Conservation (phyloP, 2,797 vertebrate species). For the Dicrostonyx torquatus region DNA sequence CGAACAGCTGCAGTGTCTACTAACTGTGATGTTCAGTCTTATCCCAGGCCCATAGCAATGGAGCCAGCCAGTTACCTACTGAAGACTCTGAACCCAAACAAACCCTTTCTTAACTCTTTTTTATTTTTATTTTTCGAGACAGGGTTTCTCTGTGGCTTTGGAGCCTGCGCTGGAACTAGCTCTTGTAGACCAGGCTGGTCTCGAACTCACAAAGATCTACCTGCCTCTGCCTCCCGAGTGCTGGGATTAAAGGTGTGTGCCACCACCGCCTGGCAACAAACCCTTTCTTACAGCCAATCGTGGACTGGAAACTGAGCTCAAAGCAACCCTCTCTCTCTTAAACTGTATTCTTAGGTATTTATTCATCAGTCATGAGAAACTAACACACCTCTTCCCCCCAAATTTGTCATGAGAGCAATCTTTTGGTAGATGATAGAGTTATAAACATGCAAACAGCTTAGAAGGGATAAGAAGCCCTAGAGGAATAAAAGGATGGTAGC, state of each 20-base stretch:
- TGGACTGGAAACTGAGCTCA: not conserved
- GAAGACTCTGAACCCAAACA: not conserved
- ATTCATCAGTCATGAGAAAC: not conserved
- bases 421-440: not conserved
- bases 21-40: too few relatives aligned
- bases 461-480: not conserved
- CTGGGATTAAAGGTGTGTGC: too few relatives aligned
- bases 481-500: not conserved
- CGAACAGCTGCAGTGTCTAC: not conserved
- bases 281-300: not conserved
- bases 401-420: not conserved
- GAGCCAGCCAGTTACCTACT: not conserved
- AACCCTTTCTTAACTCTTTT: too few relatives aligned
- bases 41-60: too few relatives aligned
- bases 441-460: not conserved
- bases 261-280: too few relatives aligned
- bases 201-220: too few relatives aligned
- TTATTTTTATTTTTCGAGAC: too few relatives aligned
- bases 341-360: too few relatives aligned
- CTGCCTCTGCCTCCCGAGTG: too few relatives aligned
- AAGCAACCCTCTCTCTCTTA: not conserved
- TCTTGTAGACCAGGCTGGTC: too few relatives aligned
- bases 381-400: not conserved
- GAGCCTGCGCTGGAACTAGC: too few relatives aligned
- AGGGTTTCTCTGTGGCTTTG: too few relatives aligned